Evolutionary conservation across 2,113 vertebrate genomes (phyloP).

Genomic region (Nerophis ophidion): DNA sequence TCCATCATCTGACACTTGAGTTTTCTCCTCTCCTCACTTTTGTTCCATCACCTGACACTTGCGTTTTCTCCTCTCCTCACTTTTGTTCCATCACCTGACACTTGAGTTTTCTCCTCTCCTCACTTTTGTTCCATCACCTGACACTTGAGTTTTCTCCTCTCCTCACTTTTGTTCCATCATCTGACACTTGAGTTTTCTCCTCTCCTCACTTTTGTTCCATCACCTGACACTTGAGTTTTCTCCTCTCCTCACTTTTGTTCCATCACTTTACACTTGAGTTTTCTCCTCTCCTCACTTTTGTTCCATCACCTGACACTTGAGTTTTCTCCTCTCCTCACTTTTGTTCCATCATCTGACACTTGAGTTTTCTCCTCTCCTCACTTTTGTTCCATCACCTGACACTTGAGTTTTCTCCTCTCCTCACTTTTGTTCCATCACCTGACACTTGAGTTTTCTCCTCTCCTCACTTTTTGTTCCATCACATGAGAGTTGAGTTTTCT

Average conservation of each 20-base stretch:
- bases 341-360: neutral
- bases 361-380: conserved; percentile 40
- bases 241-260: conserved; percentile 41
- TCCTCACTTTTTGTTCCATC: conserved; percentile 35
- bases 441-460: conserved; percentile 2
- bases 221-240: neutral
- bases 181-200: neutral
- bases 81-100: neutral
- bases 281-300: conserved; percentile 41
- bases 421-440: conserved; percentile 10
- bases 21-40: conserved; percentile 41
- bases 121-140: neutral
- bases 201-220: conserved; percentile 40
- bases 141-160: conserved; percentile 19
- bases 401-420: conserved; percentile 30
- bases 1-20: neutral
- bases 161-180: conserved; percentile 24
- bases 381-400: neutral
- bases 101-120: conserved; percentile 38
- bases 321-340: conserved; percentile 40
- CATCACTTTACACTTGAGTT: neutral
- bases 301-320: neutral
- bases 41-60: neutral
- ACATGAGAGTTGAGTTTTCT: too few species aligned
- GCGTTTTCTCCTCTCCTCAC: conserved; percentile 40